These are phyloP conservation scores for Gymnodraco acuticeps DNA, from an alignment of 2,797 vertebrate species.

Conservation along the genomic window DNA sequence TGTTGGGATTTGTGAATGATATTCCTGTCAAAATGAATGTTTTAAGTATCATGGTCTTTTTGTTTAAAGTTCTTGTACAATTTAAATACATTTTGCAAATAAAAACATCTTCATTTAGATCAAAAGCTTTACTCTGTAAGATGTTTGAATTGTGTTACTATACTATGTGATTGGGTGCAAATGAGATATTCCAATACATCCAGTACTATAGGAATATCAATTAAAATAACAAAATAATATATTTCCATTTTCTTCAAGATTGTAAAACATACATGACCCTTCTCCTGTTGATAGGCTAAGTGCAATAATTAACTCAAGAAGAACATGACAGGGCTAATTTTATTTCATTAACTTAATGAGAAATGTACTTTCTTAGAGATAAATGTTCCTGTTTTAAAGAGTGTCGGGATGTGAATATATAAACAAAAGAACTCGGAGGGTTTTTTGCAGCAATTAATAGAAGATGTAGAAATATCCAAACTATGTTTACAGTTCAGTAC, in stretches of 20 bases:
- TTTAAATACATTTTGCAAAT: background rate
- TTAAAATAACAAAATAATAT: background rate
- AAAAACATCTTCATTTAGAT: background rate
- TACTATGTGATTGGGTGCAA: background rate
- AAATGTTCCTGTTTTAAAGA: background rate
- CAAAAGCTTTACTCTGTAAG: background rate
- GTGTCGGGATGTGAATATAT: background rate
- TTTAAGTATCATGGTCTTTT: background rate
- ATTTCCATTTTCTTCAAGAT: background rate
- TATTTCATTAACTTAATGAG: background rate
- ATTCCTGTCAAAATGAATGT: background rate
- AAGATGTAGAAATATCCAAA: background rate
- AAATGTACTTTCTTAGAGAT: background rate
- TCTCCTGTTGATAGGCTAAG: conserved; percentile 3
- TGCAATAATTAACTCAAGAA: conserved; percentile 1
- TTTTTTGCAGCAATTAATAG: background rate
- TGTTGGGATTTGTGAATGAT: background rate
- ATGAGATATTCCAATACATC: background rate
- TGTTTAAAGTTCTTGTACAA: background rate
- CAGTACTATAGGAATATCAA: background rate
- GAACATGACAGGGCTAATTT: conserved; percentile 1
- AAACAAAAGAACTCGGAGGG: background rate
- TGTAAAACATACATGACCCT: background rate
- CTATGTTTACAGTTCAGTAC: background rate
- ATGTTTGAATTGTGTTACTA: background rate